phyloP scores from a whole-genome alignment of 2,888 invertebrate species.

The Pristionchus japonicus region DNA sequence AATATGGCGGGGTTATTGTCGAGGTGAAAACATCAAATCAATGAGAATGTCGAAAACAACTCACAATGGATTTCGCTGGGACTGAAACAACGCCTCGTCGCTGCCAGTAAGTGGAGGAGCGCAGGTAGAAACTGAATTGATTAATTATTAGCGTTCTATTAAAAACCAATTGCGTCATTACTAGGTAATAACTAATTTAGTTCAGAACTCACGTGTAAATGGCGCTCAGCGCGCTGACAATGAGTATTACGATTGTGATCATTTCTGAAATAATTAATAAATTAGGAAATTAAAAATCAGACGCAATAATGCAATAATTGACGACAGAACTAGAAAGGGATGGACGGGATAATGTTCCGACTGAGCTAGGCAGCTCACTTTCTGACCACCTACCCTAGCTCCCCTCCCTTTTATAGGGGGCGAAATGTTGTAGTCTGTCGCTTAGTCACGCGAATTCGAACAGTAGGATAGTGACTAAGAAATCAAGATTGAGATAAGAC shows the following conservation, averaged over 20 bases:
- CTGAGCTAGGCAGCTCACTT: background rate
- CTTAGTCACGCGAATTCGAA: background rate
- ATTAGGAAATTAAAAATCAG: background rate
- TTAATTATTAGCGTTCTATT: background rate
- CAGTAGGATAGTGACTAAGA: too few species aligned
- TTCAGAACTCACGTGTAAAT: background rate
- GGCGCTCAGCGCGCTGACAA: background rate
- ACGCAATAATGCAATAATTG: background rate
- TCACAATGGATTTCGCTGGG: background rate
- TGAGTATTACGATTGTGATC: background rate
- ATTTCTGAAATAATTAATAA: background rate
- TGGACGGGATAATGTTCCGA: background rate
- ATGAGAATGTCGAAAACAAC: background rate
- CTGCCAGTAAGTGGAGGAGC: background rate
- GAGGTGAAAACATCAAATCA: background rate
- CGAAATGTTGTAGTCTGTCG: background rate
- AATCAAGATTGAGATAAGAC: background rate
- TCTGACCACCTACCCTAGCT: background rate
- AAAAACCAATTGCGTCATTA: background rate
- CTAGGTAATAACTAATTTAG: background rate
- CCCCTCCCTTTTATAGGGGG: background rate
- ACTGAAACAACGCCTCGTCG: conserved; percentile 2
- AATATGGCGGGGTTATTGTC: too few species aligned
- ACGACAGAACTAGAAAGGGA: background rate
- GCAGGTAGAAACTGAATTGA: conserved; percentile 11